Conservation (phyloP, 2,888 invertebrate genomes). For the Phaonia tiefii region DNA sequence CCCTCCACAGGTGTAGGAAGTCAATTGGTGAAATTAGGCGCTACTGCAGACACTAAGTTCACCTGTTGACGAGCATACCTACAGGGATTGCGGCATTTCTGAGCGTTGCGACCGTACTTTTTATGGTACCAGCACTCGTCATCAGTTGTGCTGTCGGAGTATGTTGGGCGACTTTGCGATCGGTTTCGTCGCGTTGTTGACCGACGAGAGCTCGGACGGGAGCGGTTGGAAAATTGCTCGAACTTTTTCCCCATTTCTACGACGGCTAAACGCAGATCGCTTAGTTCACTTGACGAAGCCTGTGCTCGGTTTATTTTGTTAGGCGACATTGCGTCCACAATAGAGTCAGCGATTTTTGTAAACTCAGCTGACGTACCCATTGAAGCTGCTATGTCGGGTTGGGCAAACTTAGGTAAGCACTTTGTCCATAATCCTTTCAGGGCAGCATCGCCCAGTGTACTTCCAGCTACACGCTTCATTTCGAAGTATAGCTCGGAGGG, state of each 20-base stretch:
- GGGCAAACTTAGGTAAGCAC: slow-evolving; percentile 19
- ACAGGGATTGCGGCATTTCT: slow-evolving; percentile 42
- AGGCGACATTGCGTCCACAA: slow-evolving; percentile 34
- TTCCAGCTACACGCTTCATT: slow-evolving; percentile 36
- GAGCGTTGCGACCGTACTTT: slow-evolving; percentile 26
- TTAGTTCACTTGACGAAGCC: background rate
- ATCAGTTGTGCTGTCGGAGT: background rate
- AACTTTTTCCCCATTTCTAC: slow-evolving; percentile 27
- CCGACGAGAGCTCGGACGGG: slow-evolving; percentile 21
- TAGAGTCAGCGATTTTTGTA: slow-evolving; percentile 35
- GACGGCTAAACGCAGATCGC: slow-evolving; percentile 18
- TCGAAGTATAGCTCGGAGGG: slow-evolving; percentile 42
- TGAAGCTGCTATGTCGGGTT: slow-evolving; percentile 40
- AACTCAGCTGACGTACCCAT: slow-evolving; percentile 32
- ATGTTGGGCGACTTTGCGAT: background rate
- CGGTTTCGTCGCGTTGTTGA: background rate
- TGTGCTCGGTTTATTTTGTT: slow-evolving; percentile 6
- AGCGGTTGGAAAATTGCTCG: slow-evolving; percentile 27
- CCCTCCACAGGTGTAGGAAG: slow-evolving; percentile 13
- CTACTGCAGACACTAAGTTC: background rate
- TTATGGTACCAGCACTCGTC: slow-evolving; percentile 34
- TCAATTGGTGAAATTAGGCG: background rate
- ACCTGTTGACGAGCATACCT: background rate
- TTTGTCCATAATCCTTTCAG: slow-evolving; percentile 47
- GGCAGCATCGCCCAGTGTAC: slow-evolving; percentile 4